Evolutionary conservation across 2,797 vertebrate species (phyloP), one percentile per base, ranked within the genome.

Genomic region (Morus bassanus): DNA sequence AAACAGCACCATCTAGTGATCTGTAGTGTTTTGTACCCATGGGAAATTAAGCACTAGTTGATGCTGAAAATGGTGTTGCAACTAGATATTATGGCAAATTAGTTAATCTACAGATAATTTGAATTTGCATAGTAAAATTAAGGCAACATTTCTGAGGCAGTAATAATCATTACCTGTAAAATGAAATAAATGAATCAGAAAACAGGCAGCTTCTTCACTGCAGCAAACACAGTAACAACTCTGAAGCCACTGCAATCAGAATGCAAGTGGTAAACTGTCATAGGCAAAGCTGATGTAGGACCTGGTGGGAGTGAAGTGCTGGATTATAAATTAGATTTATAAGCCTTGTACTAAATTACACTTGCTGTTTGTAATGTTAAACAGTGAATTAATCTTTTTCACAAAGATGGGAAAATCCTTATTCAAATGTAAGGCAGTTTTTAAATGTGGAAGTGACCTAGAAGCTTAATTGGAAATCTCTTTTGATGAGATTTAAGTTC

Each of bases 1-100:
- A 73, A 96, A 88, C 37, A 97, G 94, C 95, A 96, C 93, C 96
- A 95, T 95, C 96, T 97, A 97, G 85, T 93, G 91, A 94, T 81
- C 54, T 51, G 13, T 14, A 57, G 7, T 31, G 25, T 50, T 85
- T 61, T 54, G 17, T 60, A 35, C 28, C 24, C 24, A 76, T 25
- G 46, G 35, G 50, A 88, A 84, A 73, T 82, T 6, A 61, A 48
- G 14, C 8, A 35, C 19, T 21, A 63, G 13, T 2, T 41, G 30
- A 56, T 56, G 60, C 19, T 43, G 50, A 51, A 78, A 93, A 57
- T 15, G 13, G 16, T n/a, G 13, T 28, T 85, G 33, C 24, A 74
- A 28, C 25, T 82, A 48, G 11, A 35, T 46, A 31, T 31, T 59
- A 41, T 4, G 18, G 46, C 3, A 83, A 88, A 85, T 69, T 51